Percentiles rank a stretch among this genome's conserved stretches.
phyloP scores from a whole-genome alignment of 92 coral and sea anemone species.

The Siderastrea radians region DNA sequence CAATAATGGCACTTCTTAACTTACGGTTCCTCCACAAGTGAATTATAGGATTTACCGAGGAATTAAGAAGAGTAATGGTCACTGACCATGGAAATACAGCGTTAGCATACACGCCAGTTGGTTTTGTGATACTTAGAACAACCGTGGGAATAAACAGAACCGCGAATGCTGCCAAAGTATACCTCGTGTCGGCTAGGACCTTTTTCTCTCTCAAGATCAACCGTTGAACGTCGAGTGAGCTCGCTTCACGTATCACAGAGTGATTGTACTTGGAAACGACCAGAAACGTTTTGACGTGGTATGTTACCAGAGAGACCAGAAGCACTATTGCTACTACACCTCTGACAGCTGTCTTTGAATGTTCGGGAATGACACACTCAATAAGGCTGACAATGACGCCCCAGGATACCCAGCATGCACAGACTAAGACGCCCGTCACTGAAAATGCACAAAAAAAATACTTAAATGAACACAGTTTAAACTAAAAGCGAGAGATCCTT shows the following conservation, averaged over 20 bases:
- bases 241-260: background rate
- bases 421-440: constrained; percentile 2
- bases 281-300: background rate
- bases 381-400: background rate
- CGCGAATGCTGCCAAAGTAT: background rate
- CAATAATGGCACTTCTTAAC: background rate
- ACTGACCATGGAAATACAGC: constrained; percentile 29
- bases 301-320: background rate
- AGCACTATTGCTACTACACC: background rate
- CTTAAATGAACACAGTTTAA: background rate
- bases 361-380: background rate
- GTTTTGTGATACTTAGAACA: background rate
- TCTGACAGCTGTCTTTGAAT: background rate
- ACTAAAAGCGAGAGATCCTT: background rate
- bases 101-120: constrained; percentile 11
- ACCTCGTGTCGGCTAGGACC: constrained; percentile 5
- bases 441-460: background rate
- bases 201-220: constrained; percentile 11
- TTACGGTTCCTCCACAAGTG: constrained; percentile 9
- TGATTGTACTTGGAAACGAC: constrained; percentile 11
- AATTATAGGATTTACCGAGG: background rate
- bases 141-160: constrained; percentile 16
- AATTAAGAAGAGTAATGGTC: constrained; percentile 25
- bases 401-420: constrained; percentile 18
- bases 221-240: background rate